A percentile compares a stretch with the other conserved stretches of the same genome.
Conservation (phyloP, 2,797 vertebrate genomes). For the Pangasius macronema region DNA sequence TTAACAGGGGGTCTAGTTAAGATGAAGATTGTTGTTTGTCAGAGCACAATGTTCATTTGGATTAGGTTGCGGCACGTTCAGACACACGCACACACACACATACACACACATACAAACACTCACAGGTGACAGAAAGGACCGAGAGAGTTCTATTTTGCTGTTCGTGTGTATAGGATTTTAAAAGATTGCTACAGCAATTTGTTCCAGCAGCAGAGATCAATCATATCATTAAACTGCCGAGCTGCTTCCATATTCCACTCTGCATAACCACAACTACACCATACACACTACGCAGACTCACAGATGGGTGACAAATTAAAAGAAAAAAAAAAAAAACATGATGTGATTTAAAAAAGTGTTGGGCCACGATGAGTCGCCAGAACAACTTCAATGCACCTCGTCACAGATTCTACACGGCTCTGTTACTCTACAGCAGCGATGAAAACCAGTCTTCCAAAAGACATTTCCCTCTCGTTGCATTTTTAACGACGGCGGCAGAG, state of each 20-base stretch:
- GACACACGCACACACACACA: neutral
- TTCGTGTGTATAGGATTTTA: neutral
- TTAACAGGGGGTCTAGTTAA: constrained; percentile 47
- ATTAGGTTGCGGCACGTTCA: constrained; percentile 33
- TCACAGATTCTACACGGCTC: neutral
- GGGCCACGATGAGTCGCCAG: neutral
- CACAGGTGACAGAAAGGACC: neutral
- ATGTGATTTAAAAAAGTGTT: neutral
- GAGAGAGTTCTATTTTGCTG: neutral
- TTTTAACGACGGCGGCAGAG: neutral
- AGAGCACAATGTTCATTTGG: constrained; percentile 50
- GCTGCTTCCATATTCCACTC: neutral
- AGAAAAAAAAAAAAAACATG: neutral
- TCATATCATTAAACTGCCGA: neutral
- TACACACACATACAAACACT: neutral
- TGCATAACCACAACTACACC: neutral
- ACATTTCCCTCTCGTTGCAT: neutral
- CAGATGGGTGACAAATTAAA: neutral
- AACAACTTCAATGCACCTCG: neutral
- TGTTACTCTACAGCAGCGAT: neutral
- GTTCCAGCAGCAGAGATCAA: constrained; percentile 13
- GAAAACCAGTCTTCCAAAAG: neutral
- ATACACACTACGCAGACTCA: neutral
- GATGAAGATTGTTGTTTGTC: constrained; percentile 51
- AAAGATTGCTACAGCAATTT: neutral